These are phyloP conservation scores for Copsychus sechellarum DNA, from an alignment of 2,113 vertebrate genomes.

Conservation along the genomic window DNA sequence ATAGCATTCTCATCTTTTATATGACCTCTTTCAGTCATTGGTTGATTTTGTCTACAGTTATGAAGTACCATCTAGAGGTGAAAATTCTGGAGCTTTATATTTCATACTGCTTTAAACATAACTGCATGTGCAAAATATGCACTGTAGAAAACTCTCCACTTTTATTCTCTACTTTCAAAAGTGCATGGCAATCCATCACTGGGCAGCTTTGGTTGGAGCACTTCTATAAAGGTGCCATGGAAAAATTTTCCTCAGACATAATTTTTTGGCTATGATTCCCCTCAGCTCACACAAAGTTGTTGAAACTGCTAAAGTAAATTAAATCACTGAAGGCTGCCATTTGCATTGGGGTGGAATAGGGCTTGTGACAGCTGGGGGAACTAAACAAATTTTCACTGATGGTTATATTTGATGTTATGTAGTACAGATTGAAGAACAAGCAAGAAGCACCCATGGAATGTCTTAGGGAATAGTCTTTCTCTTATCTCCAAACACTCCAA, in stretches of 20 bases:
- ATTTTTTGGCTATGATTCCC: neutral
- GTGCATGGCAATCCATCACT: neutral
- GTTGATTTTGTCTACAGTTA: neutral
- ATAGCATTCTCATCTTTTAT: neutral
- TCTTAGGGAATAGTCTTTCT: neutral
- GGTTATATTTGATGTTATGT: neutral
- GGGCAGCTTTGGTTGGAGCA: neutral
- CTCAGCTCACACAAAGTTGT: neutral
- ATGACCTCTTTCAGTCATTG: neutral
- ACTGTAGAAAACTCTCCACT: neutral
- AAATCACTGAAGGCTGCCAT: neutral
- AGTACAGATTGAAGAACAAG: neutral
- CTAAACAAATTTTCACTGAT: neutral
- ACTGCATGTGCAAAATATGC: neutral
- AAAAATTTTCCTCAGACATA: slow-evolving; percentile 34
- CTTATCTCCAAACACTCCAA: neutral
- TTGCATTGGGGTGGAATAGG: neutral
- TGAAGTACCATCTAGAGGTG: neutral
- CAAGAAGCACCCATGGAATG: neutral
- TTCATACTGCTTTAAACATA: slow-evolving; percentile 9
- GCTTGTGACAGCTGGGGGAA: neutral
- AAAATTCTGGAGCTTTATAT: slow-evolving; percentile 44
- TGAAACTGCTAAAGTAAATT: neutral
- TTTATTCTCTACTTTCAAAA: neutral
- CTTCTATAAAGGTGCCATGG: neutral